Evolutionary conservation across 2,797 vertebrate species (phyloP).

Genomic region (Sebastes goodei): DNA sequence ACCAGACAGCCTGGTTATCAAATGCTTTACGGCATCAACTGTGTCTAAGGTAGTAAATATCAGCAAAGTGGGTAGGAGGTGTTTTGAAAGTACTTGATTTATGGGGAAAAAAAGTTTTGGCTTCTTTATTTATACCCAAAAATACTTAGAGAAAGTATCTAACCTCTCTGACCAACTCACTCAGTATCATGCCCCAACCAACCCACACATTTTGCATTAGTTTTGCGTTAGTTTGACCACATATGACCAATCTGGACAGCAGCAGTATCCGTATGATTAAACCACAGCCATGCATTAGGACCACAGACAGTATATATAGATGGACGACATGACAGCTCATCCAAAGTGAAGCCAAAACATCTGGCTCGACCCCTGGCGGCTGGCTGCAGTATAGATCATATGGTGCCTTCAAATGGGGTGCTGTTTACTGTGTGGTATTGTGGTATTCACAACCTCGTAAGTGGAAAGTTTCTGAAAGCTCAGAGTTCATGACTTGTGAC

Average conservation of each 20-base stretch:
- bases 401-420: too few species aligned
- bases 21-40: not conserved
- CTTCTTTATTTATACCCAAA: not conserved
- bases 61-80: not conserved
- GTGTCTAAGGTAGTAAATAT: not conserved
- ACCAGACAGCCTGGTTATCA: slow-evolving; percentile 5
- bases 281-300: slow-evolving; percentile 10
- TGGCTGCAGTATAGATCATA: too few species aligned
- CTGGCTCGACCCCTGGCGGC: too few species aligned
- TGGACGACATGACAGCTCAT: not conserved
- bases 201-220: too few species aligned
- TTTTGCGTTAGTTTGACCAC: not conserved
- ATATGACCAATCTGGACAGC: not conserved
- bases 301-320: not conserved
- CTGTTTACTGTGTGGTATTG: fast-evolving
- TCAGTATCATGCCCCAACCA: not conserved
- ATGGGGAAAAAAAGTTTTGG: not conserved
- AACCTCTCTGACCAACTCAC: slow-evolving; percentile 27
- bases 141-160: not conserved
- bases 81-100: not conserved
- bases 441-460: too few species aligned
- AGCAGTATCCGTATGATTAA: not conserved
- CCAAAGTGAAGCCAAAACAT: not conserved
- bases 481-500: too few species aligned
- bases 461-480: too few species aligned